Percentiles rank a stretch among this genome's conserved stretches.
These are phyloP conservation scores for Hormiphora californensis DNA, from an alignment of 37 sponge, comb jelly and placozoan species.

Conservation along the genomic window DNA sequence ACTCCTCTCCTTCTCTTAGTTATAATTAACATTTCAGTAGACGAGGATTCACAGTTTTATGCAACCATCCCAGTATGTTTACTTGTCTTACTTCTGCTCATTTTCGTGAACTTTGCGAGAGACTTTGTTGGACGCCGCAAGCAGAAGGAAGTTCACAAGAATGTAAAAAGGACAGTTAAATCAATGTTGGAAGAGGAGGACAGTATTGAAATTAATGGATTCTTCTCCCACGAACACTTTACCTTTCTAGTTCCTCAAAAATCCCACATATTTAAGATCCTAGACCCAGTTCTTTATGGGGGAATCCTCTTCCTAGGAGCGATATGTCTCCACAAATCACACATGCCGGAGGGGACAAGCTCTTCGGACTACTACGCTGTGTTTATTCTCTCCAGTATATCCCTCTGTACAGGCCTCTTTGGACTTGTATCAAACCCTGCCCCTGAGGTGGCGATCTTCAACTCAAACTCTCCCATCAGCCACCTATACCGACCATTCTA, in stretches of 20 bases:
- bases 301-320: not conserved
- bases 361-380: not conserved
- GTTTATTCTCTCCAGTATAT: not conserved
- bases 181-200: conserved; percentile 9
- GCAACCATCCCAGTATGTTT: too few relatives aligned
- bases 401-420: not conserved
- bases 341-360: not conserved
- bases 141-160: too few relatives aligned
- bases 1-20: not conserved
- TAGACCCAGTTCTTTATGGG: conserved; percentile 27
- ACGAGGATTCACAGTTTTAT: too few relatives aligned
- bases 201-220: not conserved
- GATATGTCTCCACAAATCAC: not conserved
- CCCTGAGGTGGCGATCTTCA: conserved; percentile 20
- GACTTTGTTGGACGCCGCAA: too few relatives aligned
- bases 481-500: conserved; percentile 44
- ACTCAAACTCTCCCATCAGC: not conserved
- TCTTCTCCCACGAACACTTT: not conserved
- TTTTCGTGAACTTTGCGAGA: too few relatives aligned
- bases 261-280: not conserved
- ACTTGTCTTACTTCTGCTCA: too few relatives aligned
- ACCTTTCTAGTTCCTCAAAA: not conserved
- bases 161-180: not conserved
- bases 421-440: conserved; percentile 7
- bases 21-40: too few relatives aligned